These are phyloP conservation scores for Carassius carassius DNA, from an alignment of 2,113 vertebrate species.

Conservation along the genomic window DNA sequence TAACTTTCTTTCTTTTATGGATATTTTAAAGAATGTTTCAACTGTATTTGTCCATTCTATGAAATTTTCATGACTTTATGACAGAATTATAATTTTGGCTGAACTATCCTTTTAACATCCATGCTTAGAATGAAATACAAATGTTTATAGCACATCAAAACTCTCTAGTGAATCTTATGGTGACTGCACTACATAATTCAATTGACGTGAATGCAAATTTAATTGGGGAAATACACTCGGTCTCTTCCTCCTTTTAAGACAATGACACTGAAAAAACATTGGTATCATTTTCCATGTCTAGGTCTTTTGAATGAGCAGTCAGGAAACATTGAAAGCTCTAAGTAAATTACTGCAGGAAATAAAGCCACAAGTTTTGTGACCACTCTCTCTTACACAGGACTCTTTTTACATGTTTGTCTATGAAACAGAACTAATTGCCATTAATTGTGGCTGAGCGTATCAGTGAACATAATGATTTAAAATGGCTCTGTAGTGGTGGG, in stretches of 20 bases:
- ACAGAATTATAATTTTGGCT: neutral
- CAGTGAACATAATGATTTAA: slow-evolving; percentile 36
- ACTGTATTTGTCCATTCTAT: neutral
- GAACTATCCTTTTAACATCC: slow-evolving; percentile 7
- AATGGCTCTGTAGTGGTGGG: neutral
- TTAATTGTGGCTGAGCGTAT: slow-evolving; percentile 37
- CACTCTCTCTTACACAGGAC: slow-evolving; percentile 45
- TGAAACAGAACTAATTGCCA: slow-evolving; percentile 50
- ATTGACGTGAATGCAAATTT: slow-evolving; percentile 14
- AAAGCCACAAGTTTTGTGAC: slow-evolving; percentile 44
- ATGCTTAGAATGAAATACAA: neutral
- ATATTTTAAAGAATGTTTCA: neutral
- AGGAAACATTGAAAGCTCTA: slow-evolving; percentile 52
- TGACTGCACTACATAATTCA: slow-evolving; percentile 22
- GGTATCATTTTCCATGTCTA: slow-evolving; percentile 42
- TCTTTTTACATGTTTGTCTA: slow-evolving; percentile 22
- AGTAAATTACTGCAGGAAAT: slow-evolving; percentile 56
- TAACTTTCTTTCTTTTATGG: neutral
- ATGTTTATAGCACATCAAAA: slow-evolving; percentile 5
- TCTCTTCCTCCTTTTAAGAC: slow-evolving; percentile 28
- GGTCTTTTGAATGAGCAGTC: slow-evolving; percentile 40
- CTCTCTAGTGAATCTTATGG: neutral
- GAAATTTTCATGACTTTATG: neutral
- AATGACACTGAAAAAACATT: slow-evolving; percentile 39
- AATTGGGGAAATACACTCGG: slow-evolving; percentile 23